Evolutionary conservation across 2,888 invertebrate species (phyloP).

Genomic region (Thysanoteuthis rhombus): DNA sequence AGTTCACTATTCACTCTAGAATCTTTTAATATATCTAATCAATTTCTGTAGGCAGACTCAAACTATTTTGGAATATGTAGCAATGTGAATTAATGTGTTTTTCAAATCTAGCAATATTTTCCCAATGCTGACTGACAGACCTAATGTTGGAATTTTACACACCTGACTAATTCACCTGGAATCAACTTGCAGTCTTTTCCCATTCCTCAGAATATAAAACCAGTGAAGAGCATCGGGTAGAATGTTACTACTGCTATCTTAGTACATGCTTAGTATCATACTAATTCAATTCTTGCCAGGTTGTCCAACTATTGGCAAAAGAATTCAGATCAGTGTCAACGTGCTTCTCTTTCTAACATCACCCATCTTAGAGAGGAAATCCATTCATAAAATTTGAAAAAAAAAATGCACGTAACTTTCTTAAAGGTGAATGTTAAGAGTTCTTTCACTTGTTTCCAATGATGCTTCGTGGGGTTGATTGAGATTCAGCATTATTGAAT

Average conservation of each 20-base stretch:
- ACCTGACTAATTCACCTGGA: not conserved
- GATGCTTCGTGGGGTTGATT: not conserved
- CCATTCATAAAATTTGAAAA: not conserved
- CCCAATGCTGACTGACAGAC: not conserved
- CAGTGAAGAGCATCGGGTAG: not conserved
- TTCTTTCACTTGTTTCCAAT: not conserved
- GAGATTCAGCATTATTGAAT: not conserved
- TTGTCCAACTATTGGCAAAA: slow-evolving; percentile 12
- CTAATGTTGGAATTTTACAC: not conserved
- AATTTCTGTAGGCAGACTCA: not conserved
- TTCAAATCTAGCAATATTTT: not conserved
- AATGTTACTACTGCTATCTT: not conserved
- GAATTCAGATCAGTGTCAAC: not conserved
- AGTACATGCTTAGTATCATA: not conserved
- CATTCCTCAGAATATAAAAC: not conserved
- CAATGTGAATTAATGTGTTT: not conserved
- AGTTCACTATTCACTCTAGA: not conserved
- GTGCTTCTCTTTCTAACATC: not conserved
- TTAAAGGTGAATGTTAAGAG: not conserved
- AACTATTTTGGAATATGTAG: not conserved
- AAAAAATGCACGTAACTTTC: not conserved
- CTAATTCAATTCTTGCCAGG: not conserved
- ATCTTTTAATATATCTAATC: not conserved
- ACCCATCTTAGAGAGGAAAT: not conserved
- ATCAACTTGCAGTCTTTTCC: not conserved